Evolutionary conservation across 2,888 invertebrate genomes (phyloP).

Genomic region (Protonemura montana): DNA sequence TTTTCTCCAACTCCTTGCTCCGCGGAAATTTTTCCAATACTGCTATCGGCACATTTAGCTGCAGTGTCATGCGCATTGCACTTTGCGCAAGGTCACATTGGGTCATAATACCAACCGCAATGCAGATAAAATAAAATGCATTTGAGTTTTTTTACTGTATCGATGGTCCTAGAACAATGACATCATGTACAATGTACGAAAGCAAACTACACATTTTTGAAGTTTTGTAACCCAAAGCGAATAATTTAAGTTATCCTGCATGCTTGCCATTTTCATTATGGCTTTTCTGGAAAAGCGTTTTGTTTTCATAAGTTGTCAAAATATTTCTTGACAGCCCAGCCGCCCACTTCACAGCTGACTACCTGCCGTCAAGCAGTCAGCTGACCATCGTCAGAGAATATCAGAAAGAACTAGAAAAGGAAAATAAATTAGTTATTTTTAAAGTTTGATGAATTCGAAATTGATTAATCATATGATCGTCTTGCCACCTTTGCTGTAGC

Average conservation of each 20-base stretch:
- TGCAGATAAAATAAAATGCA: background rate
- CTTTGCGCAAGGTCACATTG: background rate
- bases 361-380: background rate
- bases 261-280: background rate
- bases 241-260: background rate
- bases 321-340: background rate
- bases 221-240: background rate
- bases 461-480: no score
- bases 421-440: no score
- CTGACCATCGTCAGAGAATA: background rate
- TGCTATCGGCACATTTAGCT: conserved; percentile 5
- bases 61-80: conserved; percentile 12
- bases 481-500: no score
- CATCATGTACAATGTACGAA: background rate
- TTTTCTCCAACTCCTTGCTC: background rate
- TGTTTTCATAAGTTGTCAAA: background rate
- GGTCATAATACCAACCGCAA: background rate
- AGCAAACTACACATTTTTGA: background rate
- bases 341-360: background rate
- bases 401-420: no score
- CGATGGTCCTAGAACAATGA: background rate
- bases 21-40: background rate
- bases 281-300: background rate
- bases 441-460: no score
- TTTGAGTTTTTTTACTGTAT: background rate